These are phyloP conservation scores for Chroicocephalus ridibundus DNA, from an alignment of 2,113 vertebrate species.

Conservation along the genomic window DNA sequence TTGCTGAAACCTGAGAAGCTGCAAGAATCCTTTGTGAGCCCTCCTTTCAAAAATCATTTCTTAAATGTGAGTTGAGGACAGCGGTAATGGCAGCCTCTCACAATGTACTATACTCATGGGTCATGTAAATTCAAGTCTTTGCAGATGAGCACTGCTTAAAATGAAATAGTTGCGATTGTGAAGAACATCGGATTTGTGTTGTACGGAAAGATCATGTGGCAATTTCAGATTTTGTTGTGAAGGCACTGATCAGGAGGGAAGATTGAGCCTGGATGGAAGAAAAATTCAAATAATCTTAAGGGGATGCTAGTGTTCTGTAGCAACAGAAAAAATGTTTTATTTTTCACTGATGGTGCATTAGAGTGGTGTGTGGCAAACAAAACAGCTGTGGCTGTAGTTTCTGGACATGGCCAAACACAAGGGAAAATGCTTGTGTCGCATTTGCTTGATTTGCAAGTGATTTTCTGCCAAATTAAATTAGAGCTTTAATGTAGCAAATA, in stretches of 20 bases:
- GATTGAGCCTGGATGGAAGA: not conserved
- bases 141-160: not conserved
- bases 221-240: not conserved
- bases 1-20: not conserved
- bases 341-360: not conserved
- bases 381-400: not conserved
- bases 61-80: not conserved
- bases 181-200: not conserved
- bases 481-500: not conserved
- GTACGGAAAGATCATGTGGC: not conserved
- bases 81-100: not conserved
- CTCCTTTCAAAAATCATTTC: not conserved
- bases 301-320: not conserved
- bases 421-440: not conserved
- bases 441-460: not conserved
- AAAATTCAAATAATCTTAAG: not conserved
- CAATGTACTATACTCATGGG: accelerated
- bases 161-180: not conserved
- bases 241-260: not conserved
- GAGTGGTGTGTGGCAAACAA: not conserved
- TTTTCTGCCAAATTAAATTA: not conserved
- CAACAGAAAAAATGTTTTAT: not conserved
- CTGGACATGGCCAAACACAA: not conserved
- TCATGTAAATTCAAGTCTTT: not conserved
- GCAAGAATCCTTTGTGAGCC: not conserved